Conservation (phyloP, 1,140 invertebrate genomes). For the Condylostylus longicornis region DNA sequence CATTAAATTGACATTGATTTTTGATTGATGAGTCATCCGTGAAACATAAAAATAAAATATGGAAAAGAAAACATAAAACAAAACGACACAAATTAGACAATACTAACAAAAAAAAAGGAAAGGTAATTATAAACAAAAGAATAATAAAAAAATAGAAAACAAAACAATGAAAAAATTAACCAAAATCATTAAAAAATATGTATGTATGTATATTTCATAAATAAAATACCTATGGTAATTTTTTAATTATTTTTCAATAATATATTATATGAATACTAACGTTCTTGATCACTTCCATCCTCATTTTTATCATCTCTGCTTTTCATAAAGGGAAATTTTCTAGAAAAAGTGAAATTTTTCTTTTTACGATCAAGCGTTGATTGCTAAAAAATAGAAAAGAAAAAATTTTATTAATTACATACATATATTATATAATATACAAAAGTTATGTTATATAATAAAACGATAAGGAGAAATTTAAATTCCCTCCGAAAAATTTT, state of each 20-base stretch:
- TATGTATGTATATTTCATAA: neutral
- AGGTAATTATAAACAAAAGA: neutral
- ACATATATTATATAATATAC: constrained; percentile 2
- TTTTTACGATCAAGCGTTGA: constrained; percentile 90
- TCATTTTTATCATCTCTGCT: constrained; percentile 96
- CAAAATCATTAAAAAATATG: no score
- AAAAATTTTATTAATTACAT: constrained; percentile 5
- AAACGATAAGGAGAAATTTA: no score
- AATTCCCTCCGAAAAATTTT: no score
- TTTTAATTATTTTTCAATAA: neutral
- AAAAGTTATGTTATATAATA: neutral
- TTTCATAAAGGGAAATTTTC: constrained; percentile 97
- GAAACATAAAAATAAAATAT: no score
- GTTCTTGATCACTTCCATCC: constrained; percentile 94
- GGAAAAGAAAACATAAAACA: constrained; percentile 10
- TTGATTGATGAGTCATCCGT: no score
- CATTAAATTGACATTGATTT: no score
- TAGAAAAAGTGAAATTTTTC: constrained; percentile 94
- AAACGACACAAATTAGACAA: neutral
- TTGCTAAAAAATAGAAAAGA: constrained; percentile 45
- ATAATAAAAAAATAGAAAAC: neutral
- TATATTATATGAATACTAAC: constrained; percentile 51
- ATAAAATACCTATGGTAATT: constrained; percentile 2
- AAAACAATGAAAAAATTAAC: neutral
- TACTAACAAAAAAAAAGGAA: neutral